Evolutionary conservation across 2,797 vertebrate genomes (phyloP), one percentile per base, ranked within the genome.

Genomic region (Graptemys geographica): DNA sequence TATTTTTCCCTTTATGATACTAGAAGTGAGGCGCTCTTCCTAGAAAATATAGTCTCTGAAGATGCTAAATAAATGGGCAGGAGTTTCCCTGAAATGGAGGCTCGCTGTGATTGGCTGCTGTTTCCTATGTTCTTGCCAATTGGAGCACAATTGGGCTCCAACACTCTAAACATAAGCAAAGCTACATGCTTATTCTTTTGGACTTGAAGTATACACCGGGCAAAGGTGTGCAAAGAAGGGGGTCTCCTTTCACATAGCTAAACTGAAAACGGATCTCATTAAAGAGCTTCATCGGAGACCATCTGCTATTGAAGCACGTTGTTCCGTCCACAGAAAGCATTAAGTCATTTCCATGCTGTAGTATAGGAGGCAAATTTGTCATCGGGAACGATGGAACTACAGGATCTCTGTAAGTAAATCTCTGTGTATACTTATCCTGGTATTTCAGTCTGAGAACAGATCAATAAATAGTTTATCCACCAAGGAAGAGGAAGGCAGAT

Each of bases 121-220:
- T 96, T 93, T 91, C 96, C 89, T 37, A 97, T 94, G 94, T 95
- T 95, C 97, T 98, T 98, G 98, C 99, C 99, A 99, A 99, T 99
- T 98, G 97, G 97, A 98, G 97, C 98, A 96, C 93, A 97, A 92
- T 93, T 81, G 96, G 97, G 98, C 98, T 97, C 96, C 97, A 98
- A 98, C 98, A 97, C 98, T 98, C 99, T 98, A 99, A 98, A 99
- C 99, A 99, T 99, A 99, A 99, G 99, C 98, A 97, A 98, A 98
- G 99, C 98, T 98, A 97, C 98, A 98, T 98, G 98, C 98, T 98
- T 98, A 98, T 98, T 98, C 98, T 98, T 93, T 97, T 94, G 98
- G 96, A 95, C 95, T 96, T 92, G 97, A 96, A 97, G 96, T 87
- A 81, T 97, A 97, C 95, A 97, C 98, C 97, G 69, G 95, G 96